Percentiles rank a stretch among this genome's conserved stretches.
These are phyloP conservation scores for Poeciliopsis gracilis DNA, from an alignment of 2,797 vertebrate genomes.

Conservation along the genomic window DNA sequence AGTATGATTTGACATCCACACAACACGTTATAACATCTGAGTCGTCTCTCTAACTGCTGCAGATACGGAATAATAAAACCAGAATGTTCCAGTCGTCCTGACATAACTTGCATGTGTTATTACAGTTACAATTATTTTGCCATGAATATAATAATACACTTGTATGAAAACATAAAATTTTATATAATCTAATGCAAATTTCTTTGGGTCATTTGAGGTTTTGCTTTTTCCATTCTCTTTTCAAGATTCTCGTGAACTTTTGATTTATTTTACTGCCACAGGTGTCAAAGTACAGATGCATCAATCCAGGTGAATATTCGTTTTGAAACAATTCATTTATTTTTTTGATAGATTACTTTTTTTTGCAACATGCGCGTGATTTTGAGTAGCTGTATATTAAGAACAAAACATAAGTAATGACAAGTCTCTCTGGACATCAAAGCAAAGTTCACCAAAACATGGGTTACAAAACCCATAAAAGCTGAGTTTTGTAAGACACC, in stretches of 20 bases:
- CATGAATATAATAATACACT: too few species aligned
- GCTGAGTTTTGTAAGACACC: neutral
- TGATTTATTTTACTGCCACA: neutral
- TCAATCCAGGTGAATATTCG: neutral
- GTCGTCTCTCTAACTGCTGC: neutral
- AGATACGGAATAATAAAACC: neutral
- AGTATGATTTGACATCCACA: neutral
- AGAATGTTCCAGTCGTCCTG: neutral
- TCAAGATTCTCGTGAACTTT: neutral
- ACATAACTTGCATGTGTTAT: neutral
- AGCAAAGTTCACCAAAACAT: neutral
- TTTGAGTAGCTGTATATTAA: neutral
- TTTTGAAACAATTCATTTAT: neutral
- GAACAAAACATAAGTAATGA: neutral
- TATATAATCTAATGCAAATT: too few species aligned
- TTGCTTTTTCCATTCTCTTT: neutral
- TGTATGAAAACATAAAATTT: too few species aligned
- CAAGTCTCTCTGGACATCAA: neutral
- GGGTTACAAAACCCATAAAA: neutral
- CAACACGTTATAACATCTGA: neutral
- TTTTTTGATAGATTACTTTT: neutral
- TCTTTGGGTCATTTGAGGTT: too few species aligned
- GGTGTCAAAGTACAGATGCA: neutral
- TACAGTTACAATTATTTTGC: neutral
- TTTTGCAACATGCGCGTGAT: neutral